Percentiles rank a stretch among this genome's conserved stretches.
Conservation (phyloP, 1,140 invertebrate genomes). For the Pomacea maculata region DNA sequence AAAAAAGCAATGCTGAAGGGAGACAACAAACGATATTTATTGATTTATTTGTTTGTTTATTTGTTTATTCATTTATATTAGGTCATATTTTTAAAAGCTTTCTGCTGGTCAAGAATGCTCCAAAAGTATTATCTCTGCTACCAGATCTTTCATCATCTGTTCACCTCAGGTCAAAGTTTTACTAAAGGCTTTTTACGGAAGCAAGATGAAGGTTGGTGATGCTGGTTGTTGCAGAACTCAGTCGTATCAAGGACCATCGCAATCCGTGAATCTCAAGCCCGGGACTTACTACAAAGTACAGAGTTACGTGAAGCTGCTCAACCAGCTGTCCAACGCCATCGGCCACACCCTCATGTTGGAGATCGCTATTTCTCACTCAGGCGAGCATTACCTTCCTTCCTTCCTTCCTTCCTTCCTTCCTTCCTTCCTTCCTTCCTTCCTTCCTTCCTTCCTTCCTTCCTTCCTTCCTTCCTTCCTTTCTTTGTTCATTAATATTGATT, state of each 20-base stretch:
- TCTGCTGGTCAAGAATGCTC: too few species aligned
- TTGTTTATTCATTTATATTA: neutral
- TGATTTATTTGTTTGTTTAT: neutral
- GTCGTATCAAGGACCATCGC: constrained; percentile 4
- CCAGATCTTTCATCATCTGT: too few species aligned
- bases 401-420: neutral
- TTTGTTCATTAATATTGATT: neutral
- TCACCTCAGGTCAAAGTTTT: too few species aligned
- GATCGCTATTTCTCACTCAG: constrained; percentile 2
- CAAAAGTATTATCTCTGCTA: too few species aligned
- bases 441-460: neutral
- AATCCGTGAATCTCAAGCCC: neutral
- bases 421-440: neutral
- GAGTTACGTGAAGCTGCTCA: constrained; percentile 16
- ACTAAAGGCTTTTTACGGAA: too few species aligned
- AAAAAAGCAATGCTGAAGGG: too few species aligned
- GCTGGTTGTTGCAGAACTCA: neutral
- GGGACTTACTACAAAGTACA: neutral
- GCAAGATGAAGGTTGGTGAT: too few species aligned
- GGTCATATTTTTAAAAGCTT: too few species aligned
- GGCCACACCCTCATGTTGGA: constrained; percentile 9
- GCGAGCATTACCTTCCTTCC: neutral
- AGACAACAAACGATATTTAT: too few species aligned
- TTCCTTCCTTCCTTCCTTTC: neutral
- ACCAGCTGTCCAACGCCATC: constrained; percentile 3